Evolutionary conservation across 2,113 vertebrate genomes (phyloP), one percentile per base, ranked within the genome.

Genomic region (Scatophagus argus): DNA sequence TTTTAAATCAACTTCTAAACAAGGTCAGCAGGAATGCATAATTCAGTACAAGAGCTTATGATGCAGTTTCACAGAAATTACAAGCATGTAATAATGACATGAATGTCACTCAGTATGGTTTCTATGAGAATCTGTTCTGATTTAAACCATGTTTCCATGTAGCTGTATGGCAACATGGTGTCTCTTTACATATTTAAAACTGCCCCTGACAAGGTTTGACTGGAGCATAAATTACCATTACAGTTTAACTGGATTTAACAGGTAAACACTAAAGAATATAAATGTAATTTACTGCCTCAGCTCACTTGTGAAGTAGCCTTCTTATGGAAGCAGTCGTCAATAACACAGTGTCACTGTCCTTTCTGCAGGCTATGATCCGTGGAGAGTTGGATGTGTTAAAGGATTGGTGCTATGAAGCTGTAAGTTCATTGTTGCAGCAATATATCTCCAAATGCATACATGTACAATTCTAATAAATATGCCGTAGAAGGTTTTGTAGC

Each of bases 401-500:
- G 89, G 98, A 99, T 74, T 99, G 98, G 98, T 99, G 98, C 91
- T 99, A 99, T 2, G 98, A 99, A 93, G 97, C 97, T 14, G 98
- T 99, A 90, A 96, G 98, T 97, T 17, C 36, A 29, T 23, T 12
- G n/a, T 25, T 21, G 44, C 49, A 41, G 38, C 34, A n/a, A n/a
- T n/a, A n/a, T n/a, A n/a, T n/a, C n/a, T n/a, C 16, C 27, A 5
- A 14, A 32, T 60, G 11, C 31, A 17, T 27, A 25, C 49, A 25
- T 5, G 10, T 62, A 64, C 38, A 61, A 3, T 16, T 64, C 27
- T 38, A 41, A 39, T 52, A 21, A 66, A 47, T 49, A 16, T 32
- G 60, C 3, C 12, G 32, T 12, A 31, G 3, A 46, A 1, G 0
- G 8, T n/a, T n/a, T n/a, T n/a, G n/a, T n/a, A n/a, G n/a, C n/a